phyloP scores from a whole-genome alignment of 2,888 invertebrate genomes.

The Venusia cambrica region DNA sequence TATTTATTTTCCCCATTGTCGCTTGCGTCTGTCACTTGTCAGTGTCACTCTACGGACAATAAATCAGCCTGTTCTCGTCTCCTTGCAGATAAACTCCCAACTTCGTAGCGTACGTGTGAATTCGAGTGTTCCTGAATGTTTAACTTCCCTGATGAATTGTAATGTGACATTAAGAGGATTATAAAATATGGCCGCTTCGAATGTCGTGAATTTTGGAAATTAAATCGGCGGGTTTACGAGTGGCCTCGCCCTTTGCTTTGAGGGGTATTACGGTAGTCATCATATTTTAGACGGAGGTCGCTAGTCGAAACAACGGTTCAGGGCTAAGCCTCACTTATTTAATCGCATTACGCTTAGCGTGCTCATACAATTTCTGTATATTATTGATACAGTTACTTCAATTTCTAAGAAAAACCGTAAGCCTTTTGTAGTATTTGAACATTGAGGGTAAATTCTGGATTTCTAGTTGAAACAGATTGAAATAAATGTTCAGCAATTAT shows the following conservation, averaged over 20 bases:
- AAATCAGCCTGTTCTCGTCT: slow-evolving; percentile 44
- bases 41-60: slow-evolving; percentile 32
- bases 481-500: too few species aligned
- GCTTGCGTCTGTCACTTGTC: slow-evolving; percentile 29
- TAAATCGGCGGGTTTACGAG: slow-evolving; percentile 18
- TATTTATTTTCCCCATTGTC: slow-evolving; percentile 13
- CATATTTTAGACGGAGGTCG: slow-evolving; percentile 7
- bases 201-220: slow-evolving; percentile 16
- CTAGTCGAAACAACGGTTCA: slow-evolving; percentile 6
- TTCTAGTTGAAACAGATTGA: too few species aligned
- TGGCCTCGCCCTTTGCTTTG: slow-evolving; percentile 12
- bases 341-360: background rate
- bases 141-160: slow-evolving; percentile 39
- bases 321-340: background rate
- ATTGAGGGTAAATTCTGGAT: too few species aligned
- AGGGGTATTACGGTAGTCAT: slow-evolving; percentile 3
- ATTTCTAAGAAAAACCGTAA: too few species aligned
- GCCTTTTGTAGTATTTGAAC: too few species aligned
- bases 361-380: slow-evolving; percentile 1
- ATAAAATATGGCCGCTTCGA: slow-evolving; percentile 29
- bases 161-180: slow-evolving; percentile 35
- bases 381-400: too few species aligned
- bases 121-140: slow-evolving; percentile 33
- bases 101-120: slow-evolving; percentile 47
- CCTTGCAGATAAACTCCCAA: slow-evolving; percentile 43